These are phyloP conservation scores for Chelonus formosanus DNA, from an alignment of 2,888 invertebrate genomes.

Conservation along the genomic window DNA sequence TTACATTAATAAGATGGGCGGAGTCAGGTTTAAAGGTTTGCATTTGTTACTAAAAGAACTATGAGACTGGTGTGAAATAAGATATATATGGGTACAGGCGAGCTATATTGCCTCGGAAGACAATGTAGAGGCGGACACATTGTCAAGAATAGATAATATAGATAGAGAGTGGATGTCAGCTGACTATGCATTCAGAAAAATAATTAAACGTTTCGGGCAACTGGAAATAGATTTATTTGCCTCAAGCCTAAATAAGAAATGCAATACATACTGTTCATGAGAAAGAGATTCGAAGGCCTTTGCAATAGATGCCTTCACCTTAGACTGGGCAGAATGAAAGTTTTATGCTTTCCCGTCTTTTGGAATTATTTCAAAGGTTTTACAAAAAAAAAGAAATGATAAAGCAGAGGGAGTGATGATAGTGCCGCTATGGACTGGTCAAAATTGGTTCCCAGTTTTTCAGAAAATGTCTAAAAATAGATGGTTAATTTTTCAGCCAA, in stretches of 20 bases:
- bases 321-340: conserved; percentile 16
- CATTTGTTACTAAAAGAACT: neutral
- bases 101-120: conserved; percentile 6
- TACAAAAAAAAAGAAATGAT: conserved; percentile 37
- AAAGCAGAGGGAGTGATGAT: conserved; percentile 47
- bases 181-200: conserved; percentile 21
- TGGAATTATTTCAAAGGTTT: conserved; percentile 26
- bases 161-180: conserved; percentile 26
- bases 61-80: neutral
- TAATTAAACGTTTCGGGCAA: conserved; percentile 20
- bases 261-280: conserved; percentile 23
- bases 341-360: conserved; percentile 34
- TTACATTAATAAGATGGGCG: conserved; percentile 13
- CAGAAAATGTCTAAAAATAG: neutral
- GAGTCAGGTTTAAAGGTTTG: neutral
- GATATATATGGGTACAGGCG: neutral
- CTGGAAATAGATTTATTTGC: conserved; percentile 32
- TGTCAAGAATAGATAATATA: conserved; percentile 9
- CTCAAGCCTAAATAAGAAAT: conserved; percentile 28
- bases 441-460: conserved; percentile 46
- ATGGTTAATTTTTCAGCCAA: conserved; percentile 20
- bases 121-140: neutral
- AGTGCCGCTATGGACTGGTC: conserved; percentile 43
- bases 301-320: conserved; percentile 25
- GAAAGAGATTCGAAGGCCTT: neutral